These are phyloP conservation scores for Tamandua tetradactyla DNA, from an alignment of 2,797 vertebrate species.

Conservation along the genomic window DNA sequence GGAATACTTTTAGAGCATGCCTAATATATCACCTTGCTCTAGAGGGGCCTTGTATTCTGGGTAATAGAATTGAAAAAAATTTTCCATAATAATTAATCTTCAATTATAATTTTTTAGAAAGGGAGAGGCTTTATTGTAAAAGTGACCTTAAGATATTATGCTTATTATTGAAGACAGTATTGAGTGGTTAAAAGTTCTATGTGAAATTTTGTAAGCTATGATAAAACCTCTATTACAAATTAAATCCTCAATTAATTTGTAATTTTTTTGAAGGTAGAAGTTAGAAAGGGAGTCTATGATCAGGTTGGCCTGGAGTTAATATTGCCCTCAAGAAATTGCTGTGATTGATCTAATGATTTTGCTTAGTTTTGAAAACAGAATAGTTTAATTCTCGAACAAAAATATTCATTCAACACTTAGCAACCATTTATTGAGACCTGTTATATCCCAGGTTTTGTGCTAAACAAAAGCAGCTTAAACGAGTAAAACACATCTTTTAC, in stretches of 20 bases:
- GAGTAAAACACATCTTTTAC: not conserved
- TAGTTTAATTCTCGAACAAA: conserved; percentile 9
- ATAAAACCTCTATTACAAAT: conserved; percentile 19
- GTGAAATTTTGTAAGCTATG: not conserved
- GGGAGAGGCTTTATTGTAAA: conserved; percentile 24
- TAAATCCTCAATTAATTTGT: not conserved
- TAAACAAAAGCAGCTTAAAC: not conserved
- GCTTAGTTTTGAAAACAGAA: conserved; percentile 28
- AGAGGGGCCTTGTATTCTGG: not conserved
- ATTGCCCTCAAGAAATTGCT: not conserved
- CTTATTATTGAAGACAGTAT: conserved; percentile 37
- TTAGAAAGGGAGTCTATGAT: not conserved
- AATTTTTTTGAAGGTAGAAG: conserved; percentile 46
- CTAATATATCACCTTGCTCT: not conserved
- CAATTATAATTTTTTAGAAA: conserved; percentile 37
- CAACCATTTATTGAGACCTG: not conserved
- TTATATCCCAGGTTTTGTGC: not conserved
- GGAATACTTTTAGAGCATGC: not conserved
- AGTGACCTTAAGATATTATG: not conserved
- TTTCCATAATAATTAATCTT: conserved; percentile 43
- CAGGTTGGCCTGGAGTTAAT: conserved; percentile 1
- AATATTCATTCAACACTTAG: not conserved
- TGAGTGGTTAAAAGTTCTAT: conserved; percentile 21
- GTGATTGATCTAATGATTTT: not conserved
- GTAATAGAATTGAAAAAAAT: conserved; percentile 38